Evolutionary conservation across 2,113 vertebrate genomes (phyloP).

Genomic region (Trachemys scripta): DNA sequence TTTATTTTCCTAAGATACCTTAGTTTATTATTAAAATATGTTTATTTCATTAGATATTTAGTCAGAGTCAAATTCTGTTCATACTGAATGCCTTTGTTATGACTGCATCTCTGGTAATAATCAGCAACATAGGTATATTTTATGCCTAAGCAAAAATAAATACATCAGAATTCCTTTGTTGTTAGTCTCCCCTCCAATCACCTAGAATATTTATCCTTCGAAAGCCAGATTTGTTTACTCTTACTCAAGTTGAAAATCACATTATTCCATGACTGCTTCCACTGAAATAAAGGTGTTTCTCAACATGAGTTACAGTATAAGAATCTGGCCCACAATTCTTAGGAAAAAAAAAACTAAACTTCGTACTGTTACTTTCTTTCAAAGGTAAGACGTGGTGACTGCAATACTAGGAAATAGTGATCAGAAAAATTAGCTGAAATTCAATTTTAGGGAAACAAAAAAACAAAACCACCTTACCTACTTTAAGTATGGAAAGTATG

Average conservation of each 20-base stretch:
- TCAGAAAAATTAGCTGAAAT: conserved; percentile 36
- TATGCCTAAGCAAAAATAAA: fast-evolving
- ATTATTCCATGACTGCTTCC: neutral
- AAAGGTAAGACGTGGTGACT: conserved; percentile 49
- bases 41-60: conserved; percentile 36
- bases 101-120: neutral
- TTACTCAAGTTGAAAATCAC: neutral
- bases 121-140: neutral
- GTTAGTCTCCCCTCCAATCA: neutral
- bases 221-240: neutral
- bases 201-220: neutral
- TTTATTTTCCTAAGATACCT: conserved; percentile 51
- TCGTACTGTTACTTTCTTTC: neutral
- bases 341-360: too few relatives aligned
- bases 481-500: neutral
- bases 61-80: neutral
- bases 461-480: too few relatives aligned
- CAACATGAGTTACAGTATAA: neutral
- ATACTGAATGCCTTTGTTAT: conserved; percentile 15
- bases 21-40: conserved; percentile 26
- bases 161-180: neutral
- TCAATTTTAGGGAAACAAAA: conserved; percentile 43
- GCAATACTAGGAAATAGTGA: conserved; percentile 30
- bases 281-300: neutral
- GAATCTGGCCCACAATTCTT: neutral